Percentiles rank a stretch among this genome's conserved stretches.
phyloP scores from a whole-genome alignment of 2,888 invertebrate genomes.

The Melanophora roralis region DNA sequence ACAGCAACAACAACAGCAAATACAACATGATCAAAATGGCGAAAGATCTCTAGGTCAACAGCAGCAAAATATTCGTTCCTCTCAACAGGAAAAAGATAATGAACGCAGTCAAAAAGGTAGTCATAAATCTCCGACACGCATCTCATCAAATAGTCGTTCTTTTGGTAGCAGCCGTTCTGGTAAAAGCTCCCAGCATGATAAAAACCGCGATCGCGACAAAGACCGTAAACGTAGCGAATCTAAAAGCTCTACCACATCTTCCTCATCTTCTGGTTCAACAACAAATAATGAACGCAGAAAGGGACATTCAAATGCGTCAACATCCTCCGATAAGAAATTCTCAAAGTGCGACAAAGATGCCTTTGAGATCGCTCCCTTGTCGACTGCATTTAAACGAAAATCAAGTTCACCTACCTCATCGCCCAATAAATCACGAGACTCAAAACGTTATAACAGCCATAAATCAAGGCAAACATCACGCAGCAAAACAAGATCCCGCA shows the following conservation, averaged over 20 bases:
- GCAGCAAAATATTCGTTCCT: slow-evolving; percentile 24
- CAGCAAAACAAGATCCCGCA: slow-evolving; percentile 69
- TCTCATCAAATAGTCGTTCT: slow-evolving; percentile 54
- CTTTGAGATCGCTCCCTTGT: slow-evolving; percentile 65
- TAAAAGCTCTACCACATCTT: slow-evolving; percentile 69
- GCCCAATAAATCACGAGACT: slow-evolving; percentile 67
- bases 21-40: slow-evolving; percentile 60
- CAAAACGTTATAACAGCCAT: slow-evolving; percentile 62
- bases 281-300: slow-evolving; percentile 64
- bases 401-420: slow-evolving; percentile 70
- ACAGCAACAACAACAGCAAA: slow-evolving; percentile 68
- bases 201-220: slow-evolving; percentile 66
- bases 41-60: slow-evolving; percentile 47
- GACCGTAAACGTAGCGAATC: slow-evolving; percentile 72
- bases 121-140: slow-evolving; percentile 70
- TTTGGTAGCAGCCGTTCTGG: slow-evolving; percentile 57
- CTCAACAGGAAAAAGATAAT: slow-evolving; percentile 16
- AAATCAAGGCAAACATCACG: slow-evolving; percentile 62
- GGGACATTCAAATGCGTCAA: slow-evolving; percentile 7
- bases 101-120: slow-evolving; percentile 59
- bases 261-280: slow-evolving; percentile 67
- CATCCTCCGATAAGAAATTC: slow-evolving; percentile 21
- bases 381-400: slow-evolving; percentile 69
- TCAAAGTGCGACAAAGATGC: slow-evolving; percentile 66
- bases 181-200: slow-evolving; percentile 66